phyloP scores from a whole-genome alignment of 2,113 vertebrate species.

The Eonycteris spelaea region DNA sequence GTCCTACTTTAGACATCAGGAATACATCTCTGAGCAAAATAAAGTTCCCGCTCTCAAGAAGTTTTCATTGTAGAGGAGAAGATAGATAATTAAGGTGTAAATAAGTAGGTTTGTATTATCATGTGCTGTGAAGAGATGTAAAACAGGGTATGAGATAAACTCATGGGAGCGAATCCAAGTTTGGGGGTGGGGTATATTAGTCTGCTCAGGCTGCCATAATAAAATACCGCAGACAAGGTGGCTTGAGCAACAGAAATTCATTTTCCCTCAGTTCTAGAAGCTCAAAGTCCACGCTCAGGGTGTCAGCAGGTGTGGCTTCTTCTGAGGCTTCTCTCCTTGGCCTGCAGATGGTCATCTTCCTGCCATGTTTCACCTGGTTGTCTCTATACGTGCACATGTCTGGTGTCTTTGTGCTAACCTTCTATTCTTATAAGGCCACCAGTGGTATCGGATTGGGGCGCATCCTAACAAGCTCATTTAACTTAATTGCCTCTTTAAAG shows the following conservation, averaged over 20 bases:
- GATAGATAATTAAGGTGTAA: background rate
- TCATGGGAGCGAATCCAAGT: background rate
- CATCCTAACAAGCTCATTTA: background rate
- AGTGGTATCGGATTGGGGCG: background rate
- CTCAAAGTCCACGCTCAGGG: background rate
- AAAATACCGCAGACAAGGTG: background rate
- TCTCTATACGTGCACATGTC: background rate
- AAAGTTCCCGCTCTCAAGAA: background rate
- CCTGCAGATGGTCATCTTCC: background rate
- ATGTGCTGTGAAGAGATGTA: background rate
- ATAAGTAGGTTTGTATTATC: background rate
- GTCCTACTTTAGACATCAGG: background rate
- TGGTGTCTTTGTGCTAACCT: background rate
- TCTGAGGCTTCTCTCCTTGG: background rate
- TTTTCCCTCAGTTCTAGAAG: background rate
- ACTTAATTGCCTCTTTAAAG: background rate
- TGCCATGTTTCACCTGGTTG: accelerated
- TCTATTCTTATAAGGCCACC: background rate
- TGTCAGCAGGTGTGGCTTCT: background rate
- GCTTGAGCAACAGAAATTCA: background rate
- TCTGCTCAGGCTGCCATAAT: accelerated
- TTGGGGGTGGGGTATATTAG: background rate
- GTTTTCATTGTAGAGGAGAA: background rate
- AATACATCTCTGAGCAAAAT: background rate
- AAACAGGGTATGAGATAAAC: background rate